A percentile compares a stretch with the other conserved stretches of the same genome.
Evolutionary conservation across 2,113 vertebrate genomes (phyloP).

Genomic region (Sphyrna mokarran): DNA sequence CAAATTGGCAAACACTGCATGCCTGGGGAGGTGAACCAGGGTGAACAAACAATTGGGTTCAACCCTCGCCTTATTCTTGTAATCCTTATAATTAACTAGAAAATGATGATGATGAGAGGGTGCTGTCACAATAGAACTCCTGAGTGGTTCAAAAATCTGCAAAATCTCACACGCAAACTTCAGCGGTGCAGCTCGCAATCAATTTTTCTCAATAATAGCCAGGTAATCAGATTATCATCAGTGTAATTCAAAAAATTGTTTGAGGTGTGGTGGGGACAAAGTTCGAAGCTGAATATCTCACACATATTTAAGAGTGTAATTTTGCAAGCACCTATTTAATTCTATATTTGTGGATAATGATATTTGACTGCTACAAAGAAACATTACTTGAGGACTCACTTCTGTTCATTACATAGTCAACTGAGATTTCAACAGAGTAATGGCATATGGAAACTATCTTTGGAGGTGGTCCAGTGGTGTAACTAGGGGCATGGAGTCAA

Average conservation of each 20-base stretch:
- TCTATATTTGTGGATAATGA: neutral
- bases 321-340: neutral
- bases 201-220: no score
- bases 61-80: neutral
- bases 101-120: conserved; percentile 5
- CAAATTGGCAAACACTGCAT: no score
- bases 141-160: neutral
- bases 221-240: conserved; percentile 23
- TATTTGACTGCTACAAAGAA: neutral
- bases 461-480: neutral
- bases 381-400: neutral
- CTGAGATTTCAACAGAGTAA: neutral
- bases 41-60: neutral
- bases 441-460: neutral
- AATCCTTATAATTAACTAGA: neutral
- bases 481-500: no score
- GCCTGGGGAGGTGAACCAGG: neutral
- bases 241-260: neutral
- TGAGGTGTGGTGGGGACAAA: neutral
- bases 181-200: neutral
- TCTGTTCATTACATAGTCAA: neutral
- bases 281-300: neutral
- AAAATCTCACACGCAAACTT: neutral
- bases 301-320: neutral
- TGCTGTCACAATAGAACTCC: neutral